Conservation (phyloP, 2,888 invertebrate species). For the Thelaira solivaga region DNA sequence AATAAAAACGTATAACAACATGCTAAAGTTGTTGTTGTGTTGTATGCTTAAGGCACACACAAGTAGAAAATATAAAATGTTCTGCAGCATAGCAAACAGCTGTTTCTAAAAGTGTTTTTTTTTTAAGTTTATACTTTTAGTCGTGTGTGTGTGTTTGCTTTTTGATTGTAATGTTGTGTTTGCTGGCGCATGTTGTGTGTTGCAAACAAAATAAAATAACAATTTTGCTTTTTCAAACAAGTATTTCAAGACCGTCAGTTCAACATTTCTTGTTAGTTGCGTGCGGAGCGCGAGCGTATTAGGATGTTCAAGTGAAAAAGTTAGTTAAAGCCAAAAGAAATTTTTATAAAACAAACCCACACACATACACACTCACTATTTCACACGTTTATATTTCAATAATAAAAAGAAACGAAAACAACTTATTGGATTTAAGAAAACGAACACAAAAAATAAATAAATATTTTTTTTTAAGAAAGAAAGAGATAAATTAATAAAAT, state of each 20-base stretch:
- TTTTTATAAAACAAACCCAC: constrained; percentile 9
- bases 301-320: constrained; percentile 61
- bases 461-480: background rate
- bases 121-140: background rate
- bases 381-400: background rate
- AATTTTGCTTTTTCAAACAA: constrained; percentile 52
- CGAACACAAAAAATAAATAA: background rate
- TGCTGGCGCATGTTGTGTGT: constrained; percentile 27
- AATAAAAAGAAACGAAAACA: background rate
- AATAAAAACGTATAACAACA: background rate
- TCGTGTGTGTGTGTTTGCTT: background rate
- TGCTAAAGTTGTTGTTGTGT: constrained; percentile 18
- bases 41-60: background rate
- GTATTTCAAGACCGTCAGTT: constrained; percentile 68
- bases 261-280: constrained; percentile 69
- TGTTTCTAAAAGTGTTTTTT: constrained; percentile 12
- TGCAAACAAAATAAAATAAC: constrained; percentile 17
- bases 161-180: background rate
- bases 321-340: constrained; percentile 5
- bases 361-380: background rate
- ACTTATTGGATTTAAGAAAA: constrained; percentile 23
- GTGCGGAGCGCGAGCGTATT: constrained; percentile 71
- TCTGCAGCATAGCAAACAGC: constrained; percentile 44
- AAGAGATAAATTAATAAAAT: background rate
- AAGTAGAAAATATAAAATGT: constrained; percentile 28